Evolutionary conservation across 2,113 vertebrate species (phyloP).

Genomic region (Scatophagus argus): DNA sequence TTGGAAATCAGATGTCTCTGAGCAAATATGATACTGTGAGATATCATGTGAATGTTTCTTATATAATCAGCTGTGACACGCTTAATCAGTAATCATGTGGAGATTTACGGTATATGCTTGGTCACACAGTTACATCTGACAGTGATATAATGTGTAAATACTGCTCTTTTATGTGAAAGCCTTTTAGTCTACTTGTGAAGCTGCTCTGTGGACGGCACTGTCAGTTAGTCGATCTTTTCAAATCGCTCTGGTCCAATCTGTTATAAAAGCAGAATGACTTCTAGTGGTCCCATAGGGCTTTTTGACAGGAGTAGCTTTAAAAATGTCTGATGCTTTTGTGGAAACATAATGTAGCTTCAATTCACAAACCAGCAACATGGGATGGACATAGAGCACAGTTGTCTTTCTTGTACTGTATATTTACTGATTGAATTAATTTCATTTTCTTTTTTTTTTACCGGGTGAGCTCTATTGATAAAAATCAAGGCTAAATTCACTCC

Average conservation of each 20-base stretch:
- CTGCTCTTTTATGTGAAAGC: conserved; percentile 10
- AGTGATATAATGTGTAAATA: conserved; percentile 13
- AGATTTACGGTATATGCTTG: not conserved
- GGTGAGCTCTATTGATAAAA: not conserved
- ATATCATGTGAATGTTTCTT: not conserved
- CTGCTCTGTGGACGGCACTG: not conserved
- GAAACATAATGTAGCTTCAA: not conserved
- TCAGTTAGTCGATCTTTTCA: conserved; percentile 32
- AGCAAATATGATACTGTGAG: not conserved
- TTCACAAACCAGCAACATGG: conserved; percentile 26
- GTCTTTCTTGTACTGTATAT: conserved; percentile 23
- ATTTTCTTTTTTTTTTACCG: conserved; percentile 8
- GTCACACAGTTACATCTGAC: not conserved
- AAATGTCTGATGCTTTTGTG: conserved; percentile 1
- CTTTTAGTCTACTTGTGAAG: not conserved
- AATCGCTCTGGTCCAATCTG: conserved; percentile 1
- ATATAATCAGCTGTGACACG: conserved; percentile 26
- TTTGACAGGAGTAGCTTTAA: conserved; percentile 15
- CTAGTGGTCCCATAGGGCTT: not conserved
- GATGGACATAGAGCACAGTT: not conserved
- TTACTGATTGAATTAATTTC: conserved; percentile 11
- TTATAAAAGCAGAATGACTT: not conserved
- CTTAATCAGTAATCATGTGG: conserved; percentile 16
- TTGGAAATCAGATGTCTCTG: not conserved
- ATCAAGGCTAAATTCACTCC: not conserved